These are phyloP conservation scores for Heliconius hewitsoni DNA, from an alignment of 1,140 invertebrate species.

Conservation along the genomic window DNA sequence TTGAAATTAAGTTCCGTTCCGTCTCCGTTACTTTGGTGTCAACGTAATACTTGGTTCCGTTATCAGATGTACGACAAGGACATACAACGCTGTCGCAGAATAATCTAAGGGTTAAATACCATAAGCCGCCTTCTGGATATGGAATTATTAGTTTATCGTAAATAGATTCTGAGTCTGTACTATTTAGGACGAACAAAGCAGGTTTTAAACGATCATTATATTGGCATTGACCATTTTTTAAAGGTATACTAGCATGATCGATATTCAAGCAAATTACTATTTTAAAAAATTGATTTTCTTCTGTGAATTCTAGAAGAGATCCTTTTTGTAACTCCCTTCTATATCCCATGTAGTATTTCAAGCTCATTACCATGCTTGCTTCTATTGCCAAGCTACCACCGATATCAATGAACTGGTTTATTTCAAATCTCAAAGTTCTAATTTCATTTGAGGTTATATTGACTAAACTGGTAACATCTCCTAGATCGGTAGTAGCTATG, in stretches of 20 bases:
- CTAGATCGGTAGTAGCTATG: constrained; percentile 81
- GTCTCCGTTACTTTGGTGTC: constrained; percentile 42
- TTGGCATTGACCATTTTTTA: constrained; percentile 81
- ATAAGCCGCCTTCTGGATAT: constrained; percentile 89
- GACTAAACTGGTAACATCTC: constrained; percentile 83
- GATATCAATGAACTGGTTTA: constrained; percentile 86
- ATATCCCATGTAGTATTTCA: constrained; percentile 81
- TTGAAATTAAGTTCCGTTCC: constrained; percentile 23
- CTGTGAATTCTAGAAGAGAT: constrained; percentile 61
- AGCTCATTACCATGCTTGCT: constrained; percentile 82
- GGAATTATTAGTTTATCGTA: constrained; percentile 86
- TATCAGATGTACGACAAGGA: constrained; percentile 68
- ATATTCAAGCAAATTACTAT: constrained; percentile 84
- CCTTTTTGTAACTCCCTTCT: constrained; percentile 60
- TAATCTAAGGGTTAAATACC: constrained; percentile 86
- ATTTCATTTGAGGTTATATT: constrained; percentile 84
- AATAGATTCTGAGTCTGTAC: constrained; percentile 80
- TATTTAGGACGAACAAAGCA: constrained; percentile 83
- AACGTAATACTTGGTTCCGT: constrained; percentile 72
- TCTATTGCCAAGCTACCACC: constrained; percentile 86
- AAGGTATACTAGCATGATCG: constrained; percentile 79
- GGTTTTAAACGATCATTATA: constrained; percentile 77
- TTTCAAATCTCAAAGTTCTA: constrained; percentile 84
- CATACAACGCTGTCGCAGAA: constrained; percentile 82
- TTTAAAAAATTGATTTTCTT: constrained; percentile 71